Conservation (phyloP, 2,113 vertebrate species). For the Osmerus mordax region DNA sequence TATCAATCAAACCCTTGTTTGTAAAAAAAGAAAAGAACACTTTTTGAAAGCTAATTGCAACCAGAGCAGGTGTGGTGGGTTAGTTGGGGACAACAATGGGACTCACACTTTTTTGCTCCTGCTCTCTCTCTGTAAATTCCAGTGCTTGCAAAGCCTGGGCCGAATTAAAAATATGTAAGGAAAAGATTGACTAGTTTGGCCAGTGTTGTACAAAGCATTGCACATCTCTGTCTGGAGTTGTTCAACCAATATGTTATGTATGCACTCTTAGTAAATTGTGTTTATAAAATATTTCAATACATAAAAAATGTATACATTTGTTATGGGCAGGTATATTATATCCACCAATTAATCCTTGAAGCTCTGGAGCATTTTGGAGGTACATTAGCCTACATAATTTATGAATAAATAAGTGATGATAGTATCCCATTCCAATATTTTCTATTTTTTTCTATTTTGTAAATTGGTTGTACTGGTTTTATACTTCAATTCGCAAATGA, state of each 20-base stretch:
- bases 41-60: no score
- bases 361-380: no score
- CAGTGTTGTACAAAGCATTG: conserved; percentile 49
- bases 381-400: no score
- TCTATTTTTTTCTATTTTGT: conserved; percentile 65
- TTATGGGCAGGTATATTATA: no score
- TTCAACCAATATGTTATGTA: conserved; percentile 60
- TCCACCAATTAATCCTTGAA: no score
- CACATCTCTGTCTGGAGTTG: conserved; percentile 45
- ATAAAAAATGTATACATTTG: background rate
- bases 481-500: conserved; percentile 66
- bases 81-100: no score
- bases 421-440: conserved; percentile 40
- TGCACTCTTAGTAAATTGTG: conserved; percentile 60
- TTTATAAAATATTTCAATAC: conserved; percentile 45
- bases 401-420: conserved; percentile 14
- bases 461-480: conserved; percentile 70
- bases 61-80: no score
- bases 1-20: no score
- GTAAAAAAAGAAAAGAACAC: no score
- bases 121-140: conserved; percentile 12
- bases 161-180: conserved; percentile 46
- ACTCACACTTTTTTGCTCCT: no score
- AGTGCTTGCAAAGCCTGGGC: conserved; percentile 54
- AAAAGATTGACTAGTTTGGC: conserved; percentile 42